Evolutionary conservation across 2,797 vertebrate genomes (phyloP), one percentile per base, ranked within the genome.

Genomic region (Myotis planiceps): DNA sequence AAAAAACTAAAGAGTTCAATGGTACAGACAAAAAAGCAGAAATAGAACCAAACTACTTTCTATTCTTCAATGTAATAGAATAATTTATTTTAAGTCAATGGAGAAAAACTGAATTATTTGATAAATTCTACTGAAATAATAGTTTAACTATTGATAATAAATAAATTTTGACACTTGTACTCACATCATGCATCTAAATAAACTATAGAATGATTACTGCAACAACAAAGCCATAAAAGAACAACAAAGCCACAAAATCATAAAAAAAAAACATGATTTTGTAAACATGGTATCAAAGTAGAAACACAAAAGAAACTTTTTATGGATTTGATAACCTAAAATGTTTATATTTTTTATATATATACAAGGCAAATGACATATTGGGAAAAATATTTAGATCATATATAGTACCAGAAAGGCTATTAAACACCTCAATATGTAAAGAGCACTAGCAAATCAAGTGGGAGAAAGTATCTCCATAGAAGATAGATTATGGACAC

Each of bases 381-480:
- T 16, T 37, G 19, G 42, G 12, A 6, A 2, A 81, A 72, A 71
- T 14, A 45, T 55, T 58, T 72, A 80, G 87, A 92, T n/a, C 18
- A 53, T 6, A n/a, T 10, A 2, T 15, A 51, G 15, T 23, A 75
- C 14, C 23, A 25, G 42, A 39, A 83, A 71, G 37, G 14, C 58
- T 51, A 51, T 66, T 74, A 34, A 66, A 63, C 12, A 76, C 14
- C 47, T 76, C 71, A 29, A 32, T 81, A 88, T 88, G 21, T 82
- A 93, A 97, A 95, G 25, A 93, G 47, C 4, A 76, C 27, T 66
- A 78, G 37, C 23, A 65, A 79, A 94, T 55, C 55, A 81, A 84
- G 6, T 88, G 45, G 16, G 10, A n/a, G 51, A 68, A 81, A 13
- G 0, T 15, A 60, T 69, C 21, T 27, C 39, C 2, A 8, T 0